Evolutionary conservation across 2,797 vertebrate species (phyloP), one percentile per base, ranked within the genome.

Genomic region (Macroramphosus scolopax): DNA sequence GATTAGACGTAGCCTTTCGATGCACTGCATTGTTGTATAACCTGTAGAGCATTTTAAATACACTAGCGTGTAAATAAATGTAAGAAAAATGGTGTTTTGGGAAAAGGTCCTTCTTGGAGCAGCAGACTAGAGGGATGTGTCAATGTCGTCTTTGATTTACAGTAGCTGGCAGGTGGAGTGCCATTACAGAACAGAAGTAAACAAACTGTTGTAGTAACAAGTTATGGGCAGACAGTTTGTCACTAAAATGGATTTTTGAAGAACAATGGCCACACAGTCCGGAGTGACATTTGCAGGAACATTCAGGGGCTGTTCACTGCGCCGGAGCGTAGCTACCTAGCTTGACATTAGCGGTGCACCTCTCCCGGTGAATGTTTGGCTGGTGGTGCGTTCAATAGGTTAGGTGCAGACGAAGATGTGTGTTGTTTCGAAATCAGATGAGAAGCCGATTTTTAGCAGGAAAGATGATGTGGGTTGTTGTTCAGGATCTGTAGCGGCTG

Each of bases 141-240:
- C n/a, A 7, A 32, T 6, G 25, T 26, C 25, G 13, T 32, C 13
- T 32, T 32, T 13, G 30, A 32, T 32, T n/a, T 32, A 32, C 30
- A n/a, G 30, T 32, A 16, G 11, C 17, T 37, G 17, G 18, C 11
- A 8, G 18, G 17, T 17, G 7, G 15, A 4, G 5, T 14, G 15
- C 13, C 13, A n/a, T 32, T 32, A 13, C 30, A 32, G 30, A 32
- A 13, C 30, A 32, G 30, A 32, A 32, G 30, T 32, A 32, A 32
- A 32, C 13, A 32, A 32, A 13, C 5, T 13, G 30, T 32, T 32
- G 30, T 4, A 7, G 25, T 5, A 13, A 32, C 30, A 32, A 22
- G 20, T 22, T 6, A 32, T 32, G 13, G 30, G 12, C 5, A 32
- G 30, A 32, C 30, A 32, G 30, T 13, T 13, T 32, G 30, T 32